A percentile compares a stretch with the other conserved stretches of the same genome.
These are phyloP conservation scores for Patella ulyssiponensis DNA, from an alignment of 2,888 invertebrate genomes.

Conservation along the genomic window DNA sequence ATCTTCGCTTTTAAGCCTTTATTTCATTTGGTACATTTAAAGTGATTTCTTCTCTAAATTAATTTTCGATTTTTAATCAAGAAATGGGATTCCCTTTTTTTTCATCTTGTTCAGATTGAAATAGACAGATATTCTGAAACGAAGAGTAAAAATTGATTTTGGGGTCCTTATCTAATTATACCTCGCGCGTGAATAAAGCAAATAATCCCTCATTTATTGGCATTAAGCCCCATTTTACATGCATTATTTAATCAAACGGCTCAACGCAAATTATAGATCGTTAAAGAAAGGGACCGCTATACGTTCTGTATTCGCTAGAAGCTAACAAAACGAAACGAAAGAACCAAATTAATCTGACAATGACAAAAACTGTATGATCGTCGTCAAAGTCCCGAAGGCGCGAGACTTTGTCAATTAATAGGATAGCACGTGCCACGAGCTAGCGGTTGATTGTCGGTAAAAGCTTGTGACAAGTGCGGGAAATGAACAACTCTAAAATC, in stretches of 20 bases:
- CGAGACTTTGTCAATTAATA: background rate
- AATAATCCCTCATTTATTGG: conserved; percentile 10
- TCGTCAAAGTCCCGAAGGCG: background rate
- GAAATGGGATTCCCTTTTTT: background rate
- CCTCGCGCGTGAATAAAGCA: conserved; percentile 8
- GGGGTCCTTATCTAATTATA: conserved; percentile 4
- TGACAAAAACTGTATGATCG: background rate
- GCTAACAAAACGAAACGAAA: background rate
- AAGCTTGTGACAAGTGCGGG: conserved; percentile 19
- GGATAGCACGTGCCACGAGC: conserved; percentile 7
- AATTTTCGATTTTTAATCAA: conserved; percentile 12
- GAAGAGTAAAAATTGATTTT: conserved; percentile 3
- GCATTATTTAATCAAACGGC: conserved; percentile 12
- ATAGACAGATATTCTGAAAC: too few relatives aligned
- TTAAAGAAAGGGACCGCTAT: background rate
- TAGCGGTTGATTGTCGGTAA: conserved; percentile 21
- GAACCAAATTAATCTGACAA: conserved; percentile 1
- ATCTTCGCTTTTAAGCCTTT: too few relatives aligned
- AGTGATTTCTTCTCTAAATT: conserved; percentile 2
- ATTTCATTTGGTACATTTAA: too few relatives aligned
- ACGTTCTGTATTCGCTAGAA: background rate
- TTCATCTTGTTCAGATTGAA: too few relatives aligned
- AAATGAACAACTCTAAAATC: conserved; percentile 24
- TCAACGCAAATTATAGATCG: conserved; percentile 6
- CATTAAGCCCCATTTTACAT: conserved; percentile 11